Evolutionary conservation across 2,888 invertebrate species (phyloP), one percentile per base, ranked within the genome.

Genomic region (Poecilus cupreus): DNA sequence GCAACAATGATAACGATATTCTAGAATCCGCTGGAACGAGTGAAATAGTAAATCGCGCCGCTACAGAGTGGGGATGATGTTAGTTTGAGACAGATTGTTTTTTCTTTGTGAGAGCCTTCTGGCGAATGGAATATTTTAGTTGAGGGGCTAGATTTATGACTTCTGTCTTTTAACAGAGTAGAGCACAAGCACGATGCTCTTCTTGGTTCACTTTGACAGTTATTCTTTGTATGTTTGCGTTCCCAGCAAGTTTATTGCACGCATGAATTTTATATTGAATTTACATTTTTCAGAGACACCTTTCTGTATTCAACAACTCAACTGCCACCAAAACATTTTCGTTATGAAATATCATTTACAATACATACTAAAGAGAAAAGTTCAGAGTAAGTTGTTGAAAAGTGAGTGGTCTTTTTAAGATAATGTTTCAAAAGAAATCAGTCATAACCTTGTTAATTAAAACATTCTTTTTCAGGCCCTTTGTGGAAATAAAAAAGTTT

Each of bases 91-190:
- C 81, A 81, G 74, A 81, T 81, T 81, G 81, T 81, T 81, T 81
- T 81, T 81, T 81, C 81, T 81, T 75, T 81, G 60, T 74, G 64
- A 57, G 75, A 75, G 75, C 81, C 81, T 81, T 81, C 81, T 81
- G 81, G 81, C 74, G 81, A 81, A 81, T 81, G 81, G 81, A 81
- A 81, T 81, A 81, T 81, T 81, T 81, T 81, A 81, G 75, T 75
- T 64, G 72, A 68, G 80, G 80, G 79, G 74, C 26, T 80, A 72
- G 81, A 81, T 81, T 81, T 81, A 81, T 64, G 64, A 64, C 81
- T 81, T 81, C 51, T 60, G 49, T 81, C 81, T 75, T 81, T 75
- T 81, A 81, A 81, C 75, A 64, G 57, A 81, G 81, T 81, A 26
- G 37, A 46, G 72, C 43, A 32, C n/a, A 24, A 26, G 60, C 24